Evolutionary conservation across 2,113 vertebrate genomes (phyloP).

Genomic region (Peromyscus leucopus): DNA sequence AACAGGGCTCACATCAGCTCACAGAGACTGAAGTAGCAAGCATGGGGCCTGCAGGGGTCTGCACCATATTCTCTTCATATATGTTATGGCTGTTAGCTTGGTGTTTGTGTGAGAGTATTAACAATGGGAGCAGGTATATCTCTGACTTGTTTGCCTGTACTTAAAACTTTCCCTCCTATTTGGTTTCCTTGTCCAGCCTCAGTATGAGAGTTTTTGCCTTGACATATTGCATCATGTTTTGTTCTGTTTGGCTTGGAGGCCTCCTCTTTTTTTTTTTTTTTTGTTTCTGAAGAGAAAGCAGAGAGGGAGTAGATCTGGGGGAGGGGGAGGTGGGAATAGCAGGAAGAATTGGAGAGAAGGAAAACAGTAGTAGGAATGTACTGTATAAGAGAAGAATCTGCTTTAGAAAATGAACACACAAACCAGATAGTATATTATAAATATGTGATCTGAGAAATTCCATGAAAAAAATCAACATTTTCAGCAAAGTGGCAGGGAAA

Average conservation of each 20-base stretch:
- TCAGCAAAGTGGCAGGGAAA: not conserved
- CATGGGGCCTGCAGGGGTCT: no score
- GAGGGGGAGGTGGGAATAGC: not conserved
- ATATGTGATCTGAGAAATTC: not conserved
- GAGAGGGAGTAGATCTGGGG: not conserved
- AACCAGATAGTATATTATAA: not conserved
- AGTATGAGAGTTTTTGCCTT: not conserved
- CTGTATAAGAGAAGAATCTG: no score
- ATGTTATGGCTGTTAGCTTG: no score
- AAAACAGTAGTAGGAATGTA: not conserved
- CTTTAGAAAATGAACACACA: no score
- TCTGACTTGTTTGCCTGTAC: no score
- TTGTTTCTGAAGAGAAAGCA: not conserved
- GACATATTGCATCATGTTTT: not conserved
- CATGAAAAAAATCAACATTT: not conserved
- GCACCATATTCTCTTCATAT: no score
- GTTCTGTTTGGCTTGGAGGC: not conserved
- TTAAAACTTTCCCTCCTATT: not conserved
- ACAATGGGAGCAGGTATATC: no score
- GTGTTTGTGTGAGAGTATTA: no score
- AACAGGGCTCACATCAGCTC: no score
- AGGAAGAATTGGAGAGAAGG: not conserved
- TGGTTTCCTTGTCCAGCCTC: not conserved
- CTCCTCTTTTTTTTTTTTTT: not conserved
- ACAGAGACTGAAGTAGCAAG: no score